Evolutionary conservation across 1,140 invertebrate species (phyloP).

Genomic region (Varroa destructor): DNA sequence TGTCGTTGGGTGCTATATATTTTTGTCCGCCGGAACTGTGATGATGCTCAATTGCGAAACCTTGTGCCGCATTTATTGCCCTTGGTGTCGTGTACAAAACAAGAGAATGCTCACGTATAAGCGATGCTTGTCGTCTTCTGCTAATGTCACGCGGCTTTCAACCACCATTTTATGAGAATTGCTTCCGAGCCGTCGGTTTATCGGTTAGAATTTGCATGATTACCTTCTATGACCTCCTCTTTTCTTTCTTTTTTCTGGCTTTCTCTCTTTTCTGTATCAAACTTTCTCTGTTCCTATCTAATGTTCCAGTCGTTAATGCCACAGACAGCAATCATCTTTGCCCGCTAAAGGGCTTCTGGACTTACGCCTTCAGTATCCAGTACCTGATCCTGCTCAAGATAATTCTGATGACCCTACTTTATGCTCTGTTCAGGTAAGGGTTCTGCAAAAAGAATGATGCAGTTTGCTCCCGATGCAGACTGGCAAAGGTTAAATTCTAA

Average conservation of each 20-base stretch:
- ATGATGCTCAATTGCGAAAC: too few relatives aligned
- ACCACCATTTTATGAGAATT: too few relatives aligned
- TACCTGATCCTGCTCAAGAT: conserved; percentile 43
- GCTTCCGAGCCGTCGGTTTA: too few relatives aligned
- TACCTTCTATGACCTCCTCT: background rate
- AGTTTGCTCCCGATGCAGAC: background rate
- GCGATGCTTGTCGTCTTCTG: too few relatives aligned
- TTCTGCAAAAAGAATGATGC: conserved; percentile 11
- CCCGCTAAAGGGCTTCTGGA: conserved; percentile 40
- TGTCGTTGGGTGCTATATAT: too few relatives aligned
- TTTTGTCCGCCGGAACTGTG: too few relatives aligned
- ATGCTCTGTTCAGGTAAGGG: conserved; percentile 43
- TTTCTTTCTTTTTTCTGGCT: background rate
- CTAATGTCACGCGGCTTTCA: too few relatives aligned
- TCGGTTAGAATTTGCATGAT: too few relatives aligned
- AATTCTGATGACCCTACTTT: conserved; percentile 42
- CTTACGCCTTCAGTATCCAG: conserved; percentile 42
- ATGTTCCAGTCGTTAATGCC: conserved; percentile 9
- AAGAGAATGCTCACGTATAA: too few relatives aligned
- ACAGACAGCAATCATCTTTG: conserved; percentile 36
- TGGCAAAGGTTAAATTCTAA: background rate
- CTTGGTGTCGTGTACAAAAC: too few relatives aligned
- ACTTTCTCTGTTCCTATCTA: background rate
- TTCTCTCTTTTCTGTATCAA: background rate
- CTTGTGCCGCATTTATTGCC: too few relatives aligned